phyloP scores from a whole-genome alignment of 2,113 vertebrate species.

The Panthera tigris region DNA sequence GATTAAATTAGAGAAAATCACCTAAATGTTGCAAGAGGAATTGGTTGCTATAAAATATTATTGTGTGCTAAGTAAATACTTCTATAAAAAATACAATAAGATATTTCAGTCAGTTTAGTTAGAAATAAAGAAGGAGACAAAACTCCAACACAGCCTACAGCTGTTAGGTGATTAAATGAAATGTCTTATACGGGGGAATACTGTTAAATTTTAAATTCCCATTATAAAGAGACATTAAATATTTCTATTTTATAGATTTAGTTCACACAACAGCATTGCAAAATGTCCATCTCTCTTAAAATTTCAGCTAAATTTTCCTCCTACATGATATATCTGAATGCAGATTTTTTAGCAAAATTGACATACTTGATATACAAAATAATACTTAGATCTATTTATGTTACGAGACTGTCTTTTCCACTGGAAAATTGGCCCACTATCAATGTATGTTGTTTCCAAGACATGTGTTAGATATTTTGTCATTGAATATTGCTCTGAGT shows the following conservation, averaged over 20 bases:
- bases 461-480: neutral
- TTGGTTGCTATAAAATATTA: neutral
- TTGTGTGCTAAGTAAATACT: neutral
- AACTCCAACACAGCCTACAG: neutral
- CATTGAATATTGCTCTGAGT: neutral
- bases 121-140: neutral
- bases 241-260: neutral
- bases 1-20: neutral
- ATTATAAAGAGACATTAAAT: neutral
- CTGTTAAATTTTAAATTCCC: conserved; percentile 15
- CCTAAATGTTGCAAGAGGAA: neutral
- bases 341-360: conserved; percentile 36
- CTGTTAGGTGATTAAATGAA: neutral
- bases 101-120: neutral
- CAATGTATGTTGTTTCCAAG: neutral
- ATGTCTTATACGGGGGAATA: neutral
- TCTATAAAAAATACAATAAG: neutral
- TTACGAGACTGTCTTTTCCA: conserved; percentile 10
- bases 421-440: neutral
- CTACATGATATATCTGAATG: neutral
- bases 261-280: neutral
- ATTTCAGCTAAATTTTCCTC: conserved; percentile 24
- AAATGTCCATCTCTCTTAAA: neutral
- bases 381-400: neutral
- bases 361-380: conserved; percentile 35